These are phyloP conservation scores for Dichetophora obliterata DNA, from an alignment of 2,888 invertebrate genomes.

Conservation along the genomic window DNA sequence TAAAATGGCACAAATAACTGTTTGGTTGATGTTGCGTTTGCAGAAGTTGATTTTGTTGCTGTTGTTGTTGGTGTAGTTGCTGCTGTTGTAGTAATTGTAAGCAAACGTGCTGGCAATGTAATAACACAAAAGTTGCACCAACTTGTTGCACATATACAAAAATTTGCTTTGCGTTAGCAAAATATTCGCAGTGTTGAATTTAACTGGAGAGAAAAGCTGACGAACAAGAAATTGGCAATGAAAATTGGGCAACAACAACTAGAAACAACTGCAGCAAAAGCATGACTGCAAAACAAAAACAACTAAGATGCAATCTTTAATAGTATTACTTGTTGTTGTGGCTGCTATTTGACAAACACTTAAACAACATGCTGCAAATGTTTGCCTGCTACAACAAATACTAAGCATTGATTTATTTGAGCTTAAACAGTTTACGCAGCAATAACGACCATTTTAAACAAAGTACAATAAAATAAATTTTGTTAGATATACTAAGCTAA, in stretches of 20 bases:
- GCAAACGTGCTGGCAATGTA: background rate
- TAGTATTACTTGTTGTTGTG: background rate
- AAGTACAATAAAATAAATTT: too few species aligned
- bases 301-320: background rate
- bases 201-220: too few species aligned
- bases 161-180: too few species aligned
- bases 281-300: background rate
- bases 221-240: too few species aligned
- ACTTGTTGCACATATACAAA: background rate
- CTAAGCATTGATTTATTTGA: too few species aligned
- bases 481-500: too few species aligned
- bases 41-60: background rate
- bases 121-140: background rate
- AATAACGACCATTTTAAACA: too few species aligned
- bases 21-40: constrained; percentile 34
- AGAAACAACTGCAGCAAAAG: background rate
- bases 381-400: too few species aligned
- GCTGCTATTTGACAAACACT: too few species aligned
- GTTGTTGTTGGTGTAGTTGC: background rate
- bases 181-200: too few species aligned
- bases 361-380: too few species aligned
- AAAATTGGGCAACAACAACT: background rate
- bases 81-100: background rate
- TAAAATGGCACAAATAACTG: constrained; percentile 62
- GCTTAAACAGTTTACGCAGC: too few species aligned